phyloP scores from a whole-genome alignment of 2,888 invertebrate species.

The Lithophane semibrunnea region DNA sequence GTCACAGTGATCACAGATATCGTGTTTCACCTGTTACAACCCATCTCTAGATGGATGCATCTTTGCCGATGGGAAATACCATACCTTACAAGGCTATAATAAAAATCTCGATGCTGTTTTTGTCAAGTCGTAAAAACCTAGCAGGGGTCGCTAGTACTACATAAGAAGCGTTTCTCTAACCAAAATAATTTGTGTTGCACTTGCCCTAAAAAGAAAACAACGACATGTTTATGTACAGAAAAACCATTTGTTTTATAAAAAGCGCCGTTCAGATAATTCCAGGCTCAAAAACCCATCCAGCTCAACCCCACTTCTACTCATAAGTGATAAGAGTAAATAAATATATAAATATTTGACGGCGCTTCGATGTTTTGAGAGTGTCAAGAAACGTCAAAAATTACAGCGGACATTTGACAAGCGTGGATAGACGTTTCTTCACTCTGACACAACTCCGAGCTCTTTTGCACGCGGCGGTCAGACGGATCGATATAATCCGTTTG shows the following conservation, averaged over 20 bases:
- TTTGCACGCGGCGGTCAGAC: too few species aligned
- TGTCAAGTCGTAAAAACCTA: not conserved
- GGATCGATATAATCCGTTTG: too few species aligned
- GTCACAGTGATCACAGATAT: too few species aligned
- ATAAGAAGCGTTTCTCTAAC: not conserved
- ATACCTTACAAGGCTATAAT: not conserved
- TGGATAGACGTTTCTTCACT: too few species aligned
- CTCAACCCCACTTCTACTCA: constrained; percentile 24
- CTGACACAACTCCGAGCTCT: too few species aligned
- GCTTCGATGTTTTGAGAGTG: too few species aligned
- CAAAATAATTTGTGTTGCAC: constrained; percentile 28
- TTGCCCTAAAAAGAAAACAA: constrained; percentile 42
- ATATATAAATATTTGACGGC: not conserved
- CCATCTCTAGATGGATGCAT: not conserved
- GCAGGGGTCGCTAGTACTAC: not conserved
- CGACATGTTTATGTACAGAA: constrained; percentile 32
- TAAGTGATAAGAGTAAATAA: too few species aligned
- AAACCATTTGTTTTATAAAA: constrained; percentile 31
- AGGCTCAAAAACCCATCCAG: constrained; percentile 53
- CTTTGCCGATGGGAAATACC: not conserved
- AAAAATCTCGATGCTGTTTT: not conserved
- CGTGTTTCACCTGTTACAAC: too few species aligned
- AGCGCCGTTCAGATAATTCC: constrained; percentile 32
- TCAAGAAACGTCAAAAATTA: too few species aligned
- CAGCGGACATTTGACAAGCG: too few species aligned